Evolutionary conservation across 2,113 vertebrate genomes (phyloP).

Genomic region (Paratilapia polleni): DNA sequence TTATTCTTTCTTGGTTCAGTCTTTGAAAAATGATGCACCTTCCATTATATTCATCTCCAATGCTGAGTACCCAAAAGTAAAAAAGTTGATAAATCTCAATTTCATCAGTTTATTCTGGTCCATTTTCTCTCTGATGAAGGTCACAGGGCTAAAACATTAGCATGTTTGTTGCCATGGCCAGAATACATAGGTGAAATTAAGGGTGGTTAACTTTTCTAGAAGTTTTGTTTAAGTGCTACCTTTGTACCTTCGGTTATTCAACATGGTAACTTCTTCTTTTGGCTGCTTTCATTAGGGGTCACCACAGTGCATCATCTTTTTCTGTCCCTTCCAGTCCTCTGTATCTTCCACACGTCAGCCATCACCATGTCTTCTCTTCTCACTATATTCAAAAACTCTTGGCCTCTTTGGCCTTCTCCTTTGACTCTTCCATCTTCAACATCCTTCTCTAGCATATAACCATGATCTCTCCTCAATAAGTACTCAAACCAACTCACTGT

Average conservation of each 20-base stretch:
- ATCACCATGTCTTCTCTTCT: no score
- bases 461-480: not conserved
- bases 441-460: no score
- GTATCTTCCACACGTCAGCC: not conserved
- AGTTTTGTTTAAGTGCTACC: not conserved
- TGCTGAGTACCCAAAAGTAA: not conserved
- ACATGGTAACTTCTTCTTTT: no score
- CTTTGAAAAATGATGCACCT: no score
- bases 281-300: no score
- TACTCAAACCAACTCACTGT: not conserved
- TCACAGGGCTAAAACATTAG: not conserved
- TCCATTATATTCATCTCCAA: not conserved
- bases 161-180: not conserved
- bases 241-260: not conserved
- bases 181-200: not conserved
- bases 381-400: no score
- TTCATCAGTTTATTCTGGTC: not conserved
- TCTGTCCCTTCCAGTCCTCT: not conserved
- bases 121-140: not conserved
- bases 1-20: no score
- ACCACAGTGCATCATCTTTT: not conserved
- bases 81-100: not conserved
- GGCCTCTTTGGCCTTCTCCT: no score
- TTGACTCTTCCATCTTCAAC: no score
- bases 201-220: not conserved